Percentiles rank a stretch among this genome's conserved stretches.
Evolutionary conservation across 2,797 vertebrate genomes (phyloP).

Genomic region (Neopelma chrysocephalum): DNA sequence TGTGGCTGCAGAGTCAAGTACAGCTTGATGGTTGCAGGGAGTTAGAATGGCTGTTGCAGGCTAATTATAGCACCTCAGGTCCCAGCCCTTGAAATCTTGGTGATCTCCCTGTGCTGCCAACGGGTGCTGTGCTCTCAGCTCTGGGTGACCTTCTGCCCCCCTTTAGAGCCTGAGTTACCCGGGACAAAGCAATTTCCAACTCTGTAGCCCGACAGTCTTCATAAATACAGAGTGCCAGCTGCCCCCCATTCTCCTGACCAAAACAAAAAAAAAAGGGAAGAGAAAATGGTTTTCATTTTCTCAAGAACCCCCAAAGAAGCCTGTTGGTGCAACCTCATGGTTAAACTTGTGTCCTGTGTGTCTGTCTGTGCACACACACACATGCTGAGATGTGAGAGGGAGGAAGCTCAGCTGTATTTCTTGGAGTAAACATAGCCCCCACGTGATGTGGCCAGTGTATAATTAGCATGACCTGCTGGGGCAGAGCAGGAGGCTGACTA

Average conservation of each 20-base stretch:
- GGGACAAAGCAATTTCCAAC: fast-evolving
- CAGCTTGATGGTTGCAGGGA: neutral
- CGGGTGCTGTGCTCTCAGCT: neutral
- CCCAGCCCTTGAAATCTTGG: neutral
- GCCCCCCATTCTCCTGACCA: fast-evolving
- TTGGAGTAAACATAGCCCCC: conserved; percentile 59
- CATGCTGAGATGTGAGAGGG: neutral
- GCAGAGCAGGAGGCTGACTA: neutral
- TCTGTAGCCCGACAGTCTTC: neutral
- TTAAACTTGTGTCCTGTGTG: neutral
- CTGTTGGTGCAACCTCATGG: neutral
- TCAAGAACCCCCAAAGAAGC: neutral
- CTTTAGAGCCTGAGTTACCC: neutral
- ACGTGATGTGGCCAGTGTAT: conserved; percentile 44
- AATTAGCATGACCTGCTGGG: conserved; percentile 60
- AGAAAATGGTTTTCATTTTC: neutral
- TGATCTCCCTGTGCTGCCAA: neutral
- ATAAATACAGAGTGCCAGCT: fast-evolving
- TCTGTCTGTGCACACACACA: neutral
- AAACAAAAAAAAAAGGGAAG: neutral
- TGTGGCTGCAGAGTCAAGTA: neutral
- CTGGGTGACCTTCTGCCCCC: neutral
- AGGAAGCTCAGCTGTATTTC: conserved; percentile 27
- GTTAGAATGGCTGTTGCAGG: neutral
- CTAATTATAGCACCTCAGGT: conserved; percentile 11